Percentiles rank a stretch among this genome's conserved stretches.
Evolutionary conservation across 2,888 invertebrate species (phyloP).

Genomic region (Alentia gelatinosa): DNA sequence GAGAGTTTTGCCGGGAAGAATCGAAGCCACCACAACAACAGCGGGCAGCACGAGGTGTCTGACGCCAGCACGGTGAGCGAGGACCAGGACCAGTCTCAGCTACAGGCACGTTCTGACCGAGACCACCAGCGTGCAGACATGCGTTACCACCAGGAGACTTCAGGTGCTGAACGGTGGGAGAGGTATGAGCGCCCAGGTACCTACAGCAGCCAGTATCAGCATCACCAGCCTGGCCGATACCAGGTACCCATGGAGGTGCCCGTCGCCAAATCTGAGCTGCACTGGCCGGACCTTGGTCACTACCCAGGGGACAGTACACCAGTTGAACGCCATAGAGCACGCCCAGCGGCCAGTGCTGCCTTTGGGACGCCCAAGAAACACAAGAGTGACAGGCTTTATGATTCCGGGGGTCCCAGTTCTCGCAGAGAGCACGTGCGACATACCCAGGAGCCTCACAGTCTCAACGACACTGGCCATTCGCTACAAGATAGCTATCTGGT

Average conservation of each 20-base stretch:
- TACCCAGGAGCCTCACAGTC: neutral
- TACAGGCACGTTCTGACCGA: neutral
- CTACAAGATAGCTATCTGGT: neutral
- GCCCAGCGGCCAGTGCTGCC: neutral
- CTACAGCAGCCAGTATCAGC: neutral
- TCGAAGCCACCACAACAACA: slow-evolving; percentile 37
- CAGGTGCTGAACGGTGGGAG: neutral
- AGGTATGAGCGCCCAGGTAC: neutral
- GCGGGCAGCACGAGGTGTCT: neutral
- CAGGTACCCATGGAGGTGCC: neutral
- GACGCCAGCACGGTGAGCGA: slow-evolving; percentile 19
- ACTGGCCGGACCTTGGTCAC: neutral
- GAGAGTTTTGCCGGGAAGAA: slow-evolving; percentile 3
- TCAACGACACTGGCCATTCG: neutral
- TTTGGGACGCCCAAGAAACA: neutral
- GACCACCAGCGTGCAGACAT: neutral
- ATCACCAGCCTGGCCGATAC: neutral
- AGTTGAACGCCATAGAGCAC: neutral
- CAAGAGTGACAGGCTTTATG: neutral
- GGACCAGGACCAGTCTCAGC: neutral
- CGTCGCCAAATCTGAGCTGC: neutral
- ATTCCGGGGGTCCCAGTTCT: neutral
- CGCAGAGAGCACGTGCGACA: neutral
- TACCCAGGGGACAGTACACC: neutral
- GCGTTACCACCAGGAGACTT: neutral